Evolutionary conservation across 2,888 invertebrate genomes (phyloP).

Genomic region (Lottia gigantea): DNA sequence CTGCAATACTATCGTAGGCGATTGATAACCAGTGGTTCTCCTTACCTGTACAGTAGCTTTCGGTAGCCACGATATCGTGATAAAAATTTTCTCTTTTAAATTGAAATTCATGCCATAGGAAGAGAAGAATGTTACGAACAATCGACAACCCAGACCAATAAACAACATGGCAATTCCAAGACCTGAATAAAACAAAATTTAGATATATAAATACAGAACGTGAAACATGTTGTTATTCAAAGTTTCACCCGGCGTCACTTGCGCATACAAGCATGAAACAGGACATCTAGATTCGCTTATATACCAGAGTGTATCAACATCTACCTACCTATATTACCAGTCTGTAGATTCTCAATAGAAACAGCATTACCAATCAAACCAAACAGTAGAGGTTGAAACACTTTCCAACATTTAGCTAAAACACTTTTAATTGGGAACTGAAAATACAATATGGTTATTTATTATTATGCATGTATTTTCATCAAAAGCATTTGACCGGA

Average conservation of each 20-base stretch:
- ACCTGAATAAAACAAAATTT: too few species aligned
- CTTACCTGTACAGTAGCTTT: conserved; percentile 82
- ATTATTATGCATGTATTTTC: too few species aligned
- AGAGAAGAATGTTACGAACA: conserved; percentile 45
- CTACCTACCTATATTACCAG: neutral
- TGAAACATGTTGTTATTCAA: too few species aligned
- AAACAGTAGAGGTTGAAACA: conserved; percentile 92
- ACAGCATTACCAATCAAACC: conserved; percentile 90
- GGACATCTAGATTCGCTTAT: too few species aligned
- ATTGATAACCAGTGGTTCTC: neutral
- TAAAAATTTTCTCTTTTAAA: conserved; percentile 87
- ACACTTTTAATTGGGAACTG: conserved; percentile 7
- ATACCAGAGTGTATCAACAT: too few species aligned
- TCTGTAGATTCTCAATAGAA: conserved; percentile 72
- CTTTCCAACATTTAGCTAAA: conserved; percentile 77
- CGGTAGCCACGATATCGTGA: conserved; percentile 89
- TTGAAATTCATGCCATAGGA: conserved; percentile 79
- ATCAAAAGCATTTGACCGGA: too few species aligned
- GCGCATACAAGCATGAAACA: too few species aligned
- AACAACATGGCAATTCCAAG: conserved; percentile 73
- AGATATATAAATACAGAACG: too few species aligned
- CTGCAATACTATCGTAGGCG: too few species aligned
- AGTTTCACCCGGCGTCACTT: too few species aligned
- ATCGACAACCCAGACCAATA: conserved; percentile 73
- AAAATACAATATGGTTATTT: too few species aligned